Percentiles rank a stretch among this genome's conserved stretches.
Evolutionary conservation across 1,140 invertebrate species (phyloP).

Genomic region (Ostrea edulis): DNA sequence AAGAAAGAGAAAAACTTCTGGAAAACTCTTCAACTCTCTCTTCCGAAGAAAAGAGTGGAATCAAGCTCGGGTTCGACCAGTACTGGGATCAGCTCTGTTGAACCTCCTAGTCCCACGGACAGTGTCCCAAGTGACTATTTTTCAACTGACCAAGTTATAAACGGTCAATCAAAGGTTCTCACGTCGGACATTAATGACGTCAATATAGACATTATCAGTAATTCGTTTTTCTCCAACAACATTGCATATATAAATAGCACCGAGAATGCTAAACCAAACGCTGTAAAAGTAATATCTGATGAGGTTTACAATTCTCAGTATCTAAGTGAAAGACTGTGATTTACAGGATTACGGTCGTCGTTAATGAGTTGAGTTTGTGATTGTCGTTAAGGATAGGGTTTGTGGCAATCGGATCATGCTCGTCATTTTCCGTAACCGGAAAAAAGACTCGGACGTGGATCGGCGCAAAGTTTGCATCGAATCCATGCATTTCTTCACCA

Average conservation of each 20-base stretch:
- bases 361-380: too few species aligned
- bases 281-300: neutral
- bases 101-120: neutral
- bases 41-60: conserved; percentile 3
- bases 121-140: neutral
- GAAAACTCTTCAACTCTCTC: conserved; percentile 52
- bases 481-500: too few species aligned
- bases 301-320: neutral
- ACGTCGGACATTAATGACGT: neutral
- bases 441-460: too few species aligned
- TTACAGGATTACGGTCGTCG: too few species aligned
- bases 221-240: neutral
- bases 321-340: neutral
- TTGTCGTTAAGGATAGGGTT: too few species aligned
- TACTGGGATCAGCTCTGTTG: neutral
- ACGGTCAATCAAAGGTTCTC: neutral
- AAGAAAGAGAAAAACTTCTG: conserved; percentile 67
- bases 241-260: neutral
- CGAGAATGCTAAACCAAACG: neutral
- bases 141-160: neutral
- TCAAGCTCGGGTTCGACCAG: neutral
- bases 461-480: too few species aligned
- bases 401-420: too few species aligned
- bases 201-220: neutral
- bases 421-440: too few species aligned